Base-by-base conservation (phyloP, 2,113 vertebrate genomes). In the Zootoca vivipara region DNA sequence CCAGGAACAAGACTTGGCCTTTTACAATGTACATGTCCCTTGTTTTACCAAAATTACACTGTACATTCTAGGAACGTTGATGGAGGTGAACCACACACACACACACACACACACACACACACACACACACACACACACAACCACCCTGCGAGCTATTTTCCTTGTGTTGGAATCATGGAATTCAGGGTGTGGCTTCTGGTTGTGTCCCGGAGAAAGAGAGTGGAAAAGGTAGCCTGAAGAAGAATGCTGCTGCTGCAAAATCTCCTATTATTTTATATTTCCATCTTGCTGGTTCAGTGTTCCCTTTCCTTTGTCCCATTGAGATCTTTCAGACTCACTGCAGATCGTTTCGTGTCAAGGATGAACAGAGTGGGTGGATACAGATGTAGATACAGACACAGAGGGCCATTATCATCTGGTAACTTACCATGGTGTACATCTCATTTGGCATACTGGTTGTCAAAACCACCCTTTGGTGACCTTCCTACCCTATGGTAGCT, bases 271-370 rank as follows among this genome's bases (percentile, higher is more conserved):
- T 80, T 88, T 46, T 40, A 1, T 18, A 10, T 9, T 78, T 82
- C 35, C 20, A 24, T 58, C 9, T 20, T 20, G 56, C 42, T 74
- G 10, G 28, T 24, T 42, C 52, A 75, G 40, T 16, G 46, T 72
- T 74, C n/a, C 72, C 62, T 62, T 75, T 83, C 62, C 56, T 77
- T 42, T 67, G 42, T 88, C 30, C 35, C 38, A 33, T 6, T 75
- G 72, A 67, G 62, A 35, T 78, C 28, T 83, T 88, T 78, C 62
- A n/a, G 24, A 69, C 56, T 83, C n/a, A 40, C 42, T 88, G 72
- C 30, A 26, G 86, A 64, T 12, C 0, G 4, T 65, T 82, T 38
- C 28, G 38, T 67, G n/a, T 88, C 40, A 65, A 56, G 64, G 52
- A 3, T 65, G 74, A 78, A n/a, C 40, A 5, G 35, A 75, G 78